Evolutionary conservation across 1,140 invertebrate genomes (phyloP).

Genomic region (Aphidius gifuensis): DNA sequence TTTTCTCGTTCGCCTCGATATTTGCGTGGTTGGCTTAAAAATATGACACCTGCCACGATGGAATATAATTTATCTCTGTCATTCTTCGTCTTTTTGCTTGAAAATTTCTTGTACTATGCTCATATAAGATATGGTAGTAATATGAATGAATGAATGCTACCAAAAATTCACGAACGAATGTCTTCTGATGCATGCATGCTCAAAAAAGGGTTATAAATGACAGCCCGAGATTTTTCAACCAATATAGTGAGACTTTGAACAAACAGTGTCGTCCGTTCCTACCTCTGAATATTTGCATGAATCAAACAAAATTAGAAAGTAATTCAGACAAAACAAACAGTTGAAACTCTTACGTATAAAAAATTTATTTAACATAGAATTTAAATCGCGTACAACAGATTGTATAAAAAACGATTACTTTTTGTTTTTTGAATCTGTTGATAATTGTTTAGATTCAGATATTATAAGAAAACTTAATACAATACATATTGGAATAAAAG

Average conservation of each 20-base stretch:
- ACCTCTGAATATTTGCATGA: no score
- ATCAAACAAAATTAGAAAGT: no score
- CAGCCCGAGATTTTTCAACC: not conserved
- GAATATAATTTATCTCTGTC: constrained; percentile 57
- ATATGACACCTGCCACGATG: constrained; percentile 42
- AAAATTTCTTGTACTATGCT: constrained; percentile 28
- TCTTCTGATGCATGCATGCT: constrained; percentile 46
- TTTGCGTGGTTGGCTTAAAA: constrained; percentile 42
- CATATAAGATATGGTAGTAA: constrained; percentile 28
- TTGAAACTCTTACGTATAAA: not conserved
- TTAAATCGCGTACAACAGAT: not conserved
- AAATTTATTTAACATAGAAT: not conserved
- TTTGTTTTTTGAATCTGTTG: no score
- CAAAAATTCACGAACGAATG: constrained; percentile 52
- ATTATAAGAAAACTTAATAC: no score
- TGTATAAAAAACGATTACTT: no score
- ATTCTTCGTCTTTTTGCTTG: constrained; percentile 26
- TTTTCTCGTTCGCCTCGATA: constrained; percentile 23
- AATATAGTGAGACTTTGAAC: no score
- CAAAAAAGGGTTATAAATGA: not conserved
- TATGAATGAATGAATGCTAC: constrained; percentile 48
- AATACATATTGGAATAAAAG: no score
- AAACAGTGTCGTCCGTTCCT: no score
- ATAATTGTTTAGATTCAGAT: no score
- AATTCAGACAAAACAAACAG: no score